phyloP scores from a whole-genome alignment of 2,113 vertebrate genomes.

The Eulemur macaco region DNA sequence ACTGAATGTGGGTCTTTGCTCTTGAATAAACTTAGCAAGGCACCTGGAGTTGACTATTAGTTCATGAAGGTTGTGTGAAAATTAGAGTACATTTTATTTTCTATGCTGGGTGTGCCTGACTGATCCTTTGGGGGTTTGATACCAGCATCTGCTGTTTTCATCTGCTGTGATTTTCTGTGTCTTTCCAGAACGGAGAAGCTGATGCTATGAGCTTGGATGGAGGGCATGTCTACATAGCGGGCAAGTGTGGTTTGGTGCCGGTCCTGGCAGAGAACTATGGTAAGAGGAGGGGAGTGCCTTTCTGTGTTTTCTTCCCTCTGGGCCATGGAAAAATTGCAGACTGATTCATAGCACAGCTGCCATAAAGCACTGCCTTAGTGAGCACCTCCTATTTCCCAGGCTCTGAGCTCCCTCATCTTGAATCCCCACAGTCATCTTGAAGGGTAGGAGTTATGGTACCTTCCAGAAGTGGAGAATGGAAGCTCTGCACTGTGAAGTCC shows the following conservation, averaged over 20 bases:
- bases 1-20: conserved; percentile 14
- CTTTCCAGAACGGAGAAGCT: conserved; percentile 89
- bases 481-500: not conserved
- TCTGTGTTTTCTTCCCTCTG: conserved; percentile 2
- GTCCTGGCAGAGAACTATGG: conserved; percentile 72
- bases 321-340: not conserved
- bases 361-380: not conserved
- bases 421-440: not conserved
- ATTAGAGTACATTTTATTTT: not conserved
- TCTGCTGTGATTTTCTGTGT: conserved; percentile 26
- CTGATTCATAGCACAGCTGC: not conserved
- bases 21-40: not conserved
- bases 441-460: not conserved
- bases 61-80: not conserved
- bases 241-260: conserved; percentile 86
- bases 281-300: not conserved
- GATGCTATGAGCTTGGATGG: conserved; percentile 93
- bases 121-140: not conserved
- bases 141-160: not conserved
- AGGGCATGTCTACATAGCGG: conserved; percentile 91
- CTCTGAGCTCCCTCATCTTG: not conserved
- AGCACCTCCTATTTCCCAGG: not conserved
- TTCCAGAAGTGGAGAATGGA: not conserved
- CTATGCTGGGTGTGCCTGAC: not conserved
- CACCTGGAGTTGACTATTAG: not conserved